These are phyloP conservation scores for Crepidodera aurea DNA, from an alignment of 2,888 invertebrate genomes.

Conservation along the genomic window DNA sequence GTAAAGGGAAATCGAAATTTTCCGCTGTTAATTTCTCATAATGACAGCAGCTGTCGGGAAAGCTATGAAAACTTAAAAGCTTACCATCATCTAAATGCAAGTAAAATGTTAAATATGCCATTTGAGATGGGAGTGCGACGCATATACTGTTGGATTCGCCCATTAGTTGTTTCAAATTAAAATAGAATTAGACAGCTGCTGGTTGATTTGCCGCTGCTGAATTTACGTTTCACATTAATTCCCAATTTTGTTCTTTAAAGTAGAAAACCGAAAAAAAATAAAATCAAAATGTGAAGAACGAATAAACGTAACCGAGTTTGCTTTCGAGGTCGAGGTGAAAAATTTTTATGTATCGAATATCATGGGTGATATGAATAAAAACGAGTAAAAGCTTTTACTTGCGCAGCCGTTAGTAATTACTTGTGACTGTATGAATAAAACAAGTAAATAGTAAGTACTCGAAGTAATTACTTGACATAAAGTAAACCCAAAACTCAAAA, in stretches of 20 bases:
- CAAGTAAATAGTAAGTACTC: too few relatives aligned
- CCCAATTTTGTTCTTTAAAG: neutral
- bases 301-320: too few relatives aligned
- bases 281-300: too few relatives aligned
- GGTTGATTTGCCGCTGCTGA: neutral
- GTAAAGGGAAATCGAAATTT: constrained; percentile 21
- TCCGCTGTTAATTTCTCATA: constrained; percentile 32
- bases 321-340: too few relatives aligned
- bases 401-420: too few relatives aligned
- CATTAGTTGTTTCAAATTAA: constrained; percentile 23
- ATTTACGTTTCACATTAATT: neutral
- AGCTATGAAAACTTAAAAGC: constrained; percentile 27
- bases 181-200: constrained; percentile 20
- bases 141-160: neutral
- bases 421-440: too few relatives aligned
- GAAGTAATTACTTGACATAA: too few relatives aligned
- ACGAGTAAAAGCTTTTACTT: too few relatives aligned
- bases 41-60: constrained; percentile 28
- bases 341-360: too few relatives aligned
- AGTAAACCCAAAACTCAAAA: too few relatives aligned
- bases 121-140: constrained; percentile 7
- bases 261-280: too few relatives aligned
- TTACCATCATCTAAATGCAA: constrained; percentile 28
- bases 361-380: too few relatives aligned
- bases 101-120: constrained; percentile 9